Evolutionary conservation across 2,113 vertebrate species (phyloP), one percentile per base, ranked within the genome.

Genomic region (Engraulis encrasicolus): DNA sequence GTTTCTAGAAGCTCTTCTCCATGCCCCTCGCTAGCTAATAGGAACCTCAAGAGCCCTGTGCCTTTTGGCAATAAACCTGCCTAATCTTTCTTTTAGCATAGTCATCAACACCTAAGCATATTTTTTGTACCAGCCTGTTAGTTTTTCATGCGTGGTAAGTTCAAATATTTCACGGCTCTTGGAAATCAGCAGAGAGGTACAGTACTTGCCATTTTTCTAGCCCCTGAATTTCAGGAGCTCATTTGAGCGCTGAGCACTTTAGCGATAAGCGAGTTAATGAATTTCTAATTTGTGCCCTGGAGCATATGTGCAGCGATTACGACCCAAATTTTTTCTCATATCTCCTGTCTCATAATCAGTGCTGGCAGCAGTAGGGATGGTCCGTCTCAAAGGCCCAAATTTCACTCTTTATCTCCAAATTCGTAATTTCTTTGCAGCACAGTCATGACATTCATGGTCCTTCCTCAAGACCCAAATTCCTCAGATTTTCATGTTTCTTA

Each of bases 341-440:
- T 34, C 0, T 34, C 74, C 17, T 19, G 34, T n/a, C 79, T 34
- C 36, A 12, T 34, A 36, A 14, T 48, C 45, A n/a, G 31, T 38
- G 6, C 83, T 85, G 9, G 83, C 88, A 79, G 87, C 93, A 20
- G 92, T 95, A 80, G 94, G 95, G 86, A 95, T 95, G 92, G 91
- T 82, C 6, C 87, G 90, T 20, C 89, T 93, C 2, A 96, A 96
- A 88, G 94, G 93, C 6, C n/a, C n/a, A n/a, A n/a, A n/a, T n/a
- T n/a, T n/a, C n/a, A n/a, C n/a, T n/a, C n/a, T n/a, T n/a, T n/a
- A n/a, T n/a, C n/a, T n/a, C n/a, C n/a, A n/a, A n/a, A n/a, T n/a
- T n/a, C n/a, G n/a, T n/a, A n/a, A n/a, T n/a, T n/a, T n/a, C n/a
- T n/a, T n/a, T n/a, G n/a, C n/a, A n/a, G n/a, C n/a, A n/a, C n/a